A percentile compares a stretch with the other conserved stretches of the same genome.
Evolutionary conservation across 2,113 vertebrate genomes (phyloP).

Genomic region (Ranitomeya variabilis): DNA sequence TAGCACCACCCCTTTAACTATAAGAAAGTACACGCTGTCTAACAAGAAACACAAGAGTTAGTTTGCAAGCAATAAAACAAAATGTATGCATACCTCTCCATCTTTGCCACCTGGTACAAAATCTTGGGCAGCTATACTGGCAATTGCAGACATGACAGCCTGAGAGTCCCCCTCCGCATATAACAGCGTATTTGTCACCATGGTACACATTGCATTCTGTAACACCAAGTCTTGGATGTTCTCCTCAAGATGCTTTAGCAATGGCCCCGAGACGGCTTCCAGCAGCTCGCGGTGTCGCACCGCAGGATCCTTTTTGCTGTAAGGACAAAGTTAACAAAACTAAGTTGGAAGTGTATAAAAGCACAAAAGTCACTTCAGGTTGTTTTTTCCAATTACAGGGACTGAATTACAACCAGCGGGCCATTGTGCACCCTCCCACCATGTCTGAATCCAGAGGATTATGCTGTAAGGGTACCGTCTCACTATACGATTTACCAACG

Average conservation of each 20-base stretch:
- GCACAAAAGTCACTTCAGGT: not conserved
- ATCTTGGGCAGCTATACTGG: conserved; percentile 78
- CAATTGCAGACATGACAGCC: conserved; percentile 84
- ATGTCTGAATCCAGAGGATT: too few species aligned
- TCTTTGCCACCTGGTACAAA: conserved; percentile 81
- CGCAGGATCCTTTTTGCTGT: conserved; percentile 86
- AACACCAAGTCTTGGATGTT: conserved; percentile 78
- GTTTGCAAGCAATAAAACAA: not conserved
- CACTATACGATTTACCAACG: too few species aligned
- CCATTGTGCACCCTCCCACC: not conserved
- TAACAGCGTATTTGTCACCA: conserved; percentile 82
- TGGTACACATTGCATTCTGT: conserved; percentile 82
- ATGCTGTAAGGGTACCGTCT: too few species aligned
- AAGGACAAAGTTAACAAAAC: conserved; percentile 10
- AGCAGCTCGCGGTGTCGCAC: conserved; percentile 82
- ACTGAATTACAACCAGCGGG: not conserved
- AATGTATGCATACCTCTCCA: conserved; percentile 74
- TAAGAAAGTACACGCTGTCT: too few species aligned
- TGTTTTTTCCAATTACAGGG: not conserved
- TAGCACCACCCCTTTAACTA: too few species aligned
- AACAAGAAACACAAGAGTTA: not conserved
- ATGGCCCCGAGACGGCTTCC: conserved; percentile 81
- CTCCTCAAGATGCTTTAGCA: conserved; percentile 80
- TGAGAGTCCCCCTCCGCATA: conserved; percentile 79
- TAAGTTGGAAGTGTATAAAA: not conserved